These are phyloP conservation scores for Therioaphis trifolii DNA, from an alignment of 2,888 invertebrate species.

Conservation along the genomic window DNA sequence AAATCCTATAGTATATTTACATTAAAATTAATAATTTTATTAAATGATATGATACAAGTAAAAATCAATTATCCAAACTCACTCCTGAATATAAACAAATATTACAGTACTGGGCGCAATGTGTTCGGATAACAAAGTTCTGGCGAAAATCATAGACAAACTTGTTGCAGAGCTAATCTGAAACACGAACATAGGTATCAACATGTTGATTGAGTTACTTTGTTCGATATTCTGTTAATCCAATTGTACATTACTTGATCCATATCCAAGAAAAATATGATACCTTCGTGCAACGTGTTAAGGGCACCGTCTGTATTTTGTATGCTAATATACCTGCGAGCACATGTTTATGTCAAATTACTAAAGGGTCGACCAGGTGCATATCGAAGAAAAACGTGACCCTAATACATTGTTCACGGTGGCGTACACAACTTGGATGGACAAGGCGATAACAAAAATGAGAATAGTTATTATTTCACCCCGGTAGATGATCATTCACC, in stretches of 20 bases:
- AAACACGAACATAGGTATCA: slow-evolving; percentile 63
- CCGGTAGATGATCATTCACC: not conserved
- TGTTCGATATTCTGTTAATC: not conserved
- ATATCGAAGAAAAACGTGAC: too few species aligned
- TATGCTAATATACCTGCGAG: slow-evolving; percentile 80
- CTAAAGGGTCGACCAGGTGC: too few species aligned
- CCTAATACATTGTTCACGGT: too few species aligned
- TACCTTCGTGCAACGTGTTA: slow-evolving; percentile 84
- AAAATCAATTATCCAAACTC: slow-evolving; percentile 61
- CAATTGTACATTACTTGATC: slow-evolving; percentile 75
- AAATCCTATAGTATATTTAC: slow-evolving; percentile 58
- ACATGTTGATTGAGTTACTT: not conserved
- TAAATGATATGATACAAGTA: not conserved
- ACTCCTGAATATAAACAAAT: slow-evolving; percentile 78
- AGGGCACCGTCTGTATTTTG: slow-evolving; percentile 85
- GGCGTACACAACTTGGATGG: too few species aligned
- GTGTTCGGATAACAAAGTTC: slow-evolving; percentile 66
- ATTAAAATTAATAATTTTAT: too few species aligned
- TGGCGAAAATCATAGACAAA: slow-evolving; percentile 82
- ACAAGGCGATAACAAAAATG: too few species aligned
- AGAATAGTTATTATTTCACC: not conserved
- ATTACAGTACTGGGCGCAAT: slow-evolving; percentile 75
- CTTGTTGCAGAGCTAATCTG: slow-evolving; percentile 87
- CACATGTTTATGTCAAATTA: slow-evolving; percentile 10
- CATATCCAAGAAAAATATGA: slow-evolving; percentile 78